A percentile compares a stretch with the other conserved stretches of the same genome.
phyloP scores from a whole-genome alignment of 2,888 invertebrate species.

The Drosophila mayaguana region DNA sequence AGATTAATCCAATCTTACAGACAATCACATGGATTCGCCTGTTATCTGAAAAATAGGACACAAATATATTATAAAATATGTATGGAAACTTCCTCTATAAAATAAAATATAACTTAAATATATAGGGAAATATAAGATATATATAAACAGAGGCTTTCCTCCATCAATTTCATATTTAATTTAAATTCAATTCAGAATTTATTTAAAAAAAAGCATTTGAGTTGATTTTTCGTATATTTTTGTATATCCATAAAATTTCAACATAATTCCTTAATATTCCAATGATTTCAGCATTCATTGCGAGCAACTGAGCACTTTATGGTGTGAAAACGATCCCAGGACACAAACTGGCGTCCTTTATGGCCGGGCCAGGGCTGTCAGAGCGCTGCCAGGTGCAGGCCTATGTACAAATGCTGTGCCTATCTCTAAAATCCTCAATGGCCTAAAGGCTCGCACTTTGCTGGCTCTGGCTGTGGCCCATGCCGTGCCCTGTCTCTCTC shows the following conservation, averaged over 20 bases:
- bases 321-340: slow-evolving; percentile 37
- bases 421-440: slow-evolving; percentile 41
- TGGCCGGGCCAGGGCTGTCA: background rate
- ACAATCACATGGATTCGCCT: no score
- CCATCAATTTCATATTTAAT: background rate
- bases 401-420: slow-evolving; percentile 19
- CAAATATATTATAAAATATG: no score
- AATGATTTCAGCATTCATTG: background rate
- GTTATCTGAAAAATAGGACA: no score
- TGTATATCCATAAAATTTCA: background rate
- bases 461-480: background rate
- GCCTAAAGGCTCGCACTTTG: slow-evolving; percentile 20
- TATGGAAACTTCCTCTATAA: no score
- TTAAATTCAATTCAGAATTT: background rate
- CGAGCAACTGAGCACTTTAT: slow-evolving; percentile 32
- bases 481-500: background rate
- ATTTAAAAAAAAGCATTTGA: no score
- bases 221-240: background rate
- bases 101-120: no score
- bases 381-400: slow-evolving; percentile 9
- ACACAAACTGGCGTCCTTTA: slow-evolving; percentile 4
- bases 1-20: no score
- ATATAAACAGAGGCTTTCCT: background rate
- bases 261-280: background rate
- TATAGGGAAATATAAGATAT: background rate